Evolutionary conservation across 2,797 vertebrate genomes (phyloP), one percentile per base, ranked within the genome.

Genomic region (Pseudotriccus pelzelni): DNA sequence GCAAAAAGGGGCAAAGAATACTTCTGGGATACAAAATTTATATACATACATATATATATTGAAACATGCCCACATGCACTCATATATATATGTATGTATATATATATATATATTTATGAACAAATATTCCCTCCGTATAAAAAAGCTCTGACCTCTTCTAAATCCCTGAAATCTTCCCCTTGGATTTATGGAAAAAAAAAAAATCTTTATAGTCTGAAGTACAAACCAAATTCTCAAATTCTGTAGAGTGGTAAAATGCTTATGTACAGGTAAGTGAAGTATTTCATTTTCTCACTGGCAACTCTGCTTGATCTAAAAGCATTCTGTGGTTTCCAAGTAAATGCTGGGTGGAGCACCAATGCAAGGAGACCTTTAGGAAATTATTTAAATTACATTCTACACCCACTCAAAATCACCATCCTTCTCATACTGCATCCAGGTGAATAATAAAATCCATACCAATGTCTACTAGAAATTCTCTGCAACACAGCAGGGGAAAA

Each of bases 21-120:
- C 89, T 97, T 96, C 60, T 80, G 81, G 56, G 94, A 90, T 94
- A 97, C 56, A 97, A 94, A 97, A 89, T 85, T 91, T 47, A 96
- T 76, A 56, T 97, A 97, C 96, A 97, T 94, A 97, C 95, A 97
- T 97, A 98, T 96, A 97, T 97, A 97, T 94, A 94, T 96, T 92
- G 79, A 86, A 82, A 66, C 10, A 87, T 36, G 59, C 47, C 55
- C 25, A 34, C 37, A n/a, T 0, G 24, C 53, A 75, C 22, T 70
- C 34, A 44, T 53, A 79, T 97, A 96, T 97, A 97, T 97, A 96
- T 94, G 14, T 95, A 30, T 91, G 32, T 92, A 41, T 97, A 79
- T 82, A 49, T 81, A 49, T 81, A 49, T 95, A 96, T 96, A 96
- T 77, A 28, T 96, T 55, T 84, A 97, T 36, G 93, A 96, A 89